Conservation (phyloP, 2,888 invertebrate species). For the Philonicus albiceps region DNA sequence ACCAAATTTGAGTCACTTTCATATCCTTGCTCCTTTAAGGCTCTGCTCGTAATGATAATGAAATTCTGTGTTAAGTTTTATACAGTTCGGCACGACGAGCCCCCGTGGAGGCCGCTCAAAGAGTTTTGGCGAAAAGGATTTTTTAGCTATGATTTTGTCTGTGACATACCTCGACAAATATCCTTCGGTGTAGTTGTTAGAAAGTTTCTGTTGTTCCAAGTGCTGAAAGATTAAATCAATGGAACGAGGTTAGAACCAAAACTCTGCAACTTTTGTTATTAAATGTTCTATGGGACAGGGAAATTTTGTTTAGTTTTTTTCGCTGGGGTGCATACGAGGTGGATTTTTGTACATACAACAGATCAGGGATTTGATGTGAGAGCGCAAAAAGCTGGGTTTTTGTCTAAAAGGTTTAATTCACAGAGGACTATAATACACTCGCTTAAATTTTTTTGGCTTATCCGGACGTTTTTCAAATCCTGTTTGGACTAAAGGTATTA, state of each 20-base stretch:
- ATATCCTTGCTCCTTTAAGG: slow-evolving; percentile 88
- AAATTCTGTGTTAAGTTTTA: slow-evolving; percentile 16
- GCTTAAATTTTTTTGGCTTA: background rate
- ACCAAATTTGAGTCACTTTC: slow-evolving; percentile 90
- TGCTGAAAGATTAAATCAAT: slow-evolving; percentile 65
- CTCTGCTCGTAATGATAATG: slow-evolving; percentile 65
- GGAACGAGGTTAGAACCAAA: slow-evolving; percentile 45
- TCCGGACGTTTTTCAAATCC: background rate
- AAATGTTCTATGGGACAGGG: background rate
- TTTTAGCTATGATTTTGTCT: background rate
- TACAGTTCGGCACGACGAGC: background rate
- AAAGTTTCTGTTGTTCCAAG: slow-evolving; percentile 75
- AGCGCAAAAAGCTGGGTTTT: background rate
- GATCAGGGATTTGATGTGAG: slow-evolving; percentile 20
- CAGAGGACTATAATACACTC: background rate
- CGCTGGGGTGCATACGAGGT: background rate
- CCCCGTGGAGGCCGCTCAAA: background rate
- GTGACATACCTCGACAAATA: slow-evolving; percentile 78
- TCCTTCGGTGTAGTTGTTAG: slow-evolving; percentile 73
- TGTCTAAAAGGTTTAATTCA: background rate
- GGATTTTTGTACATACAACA: background rate
- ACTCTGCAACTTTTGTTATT: slow-evolving; percentile 42
- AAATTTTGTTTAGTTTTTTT: background rate
- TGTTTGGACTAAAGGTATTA: background rate
- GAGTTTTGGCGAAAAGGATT: background rate